A percentile compares a stretch with the other conserved stretches of the same genome.
Evolutionary conservation across 2,888 invertebrate genomes (phyloP).

Genomic region (Dermolepida albohirtum): DNA sequence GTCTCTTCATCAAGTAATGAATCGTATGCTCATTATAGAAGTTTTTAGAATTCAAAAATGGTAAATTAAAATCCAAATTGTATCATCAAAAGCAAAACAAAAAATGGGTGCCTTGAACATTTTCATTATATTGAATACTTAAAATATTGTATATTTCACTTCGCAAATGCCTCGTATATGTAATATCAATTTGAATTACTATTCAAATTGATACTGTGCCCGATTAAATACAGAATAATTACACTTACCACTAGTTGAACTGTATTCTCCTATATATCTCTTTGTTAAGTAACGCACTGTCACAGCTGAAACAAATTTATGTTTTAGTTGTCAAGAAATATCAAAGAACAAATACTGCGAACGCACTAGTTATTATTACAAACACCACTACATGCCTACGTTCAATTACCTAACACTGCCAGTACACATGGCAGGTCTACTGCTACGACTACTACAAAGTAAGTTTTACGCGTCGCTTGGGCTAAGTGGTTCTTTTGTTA

Average conservation of each 20-base stretch:
- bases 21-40: too few relatives aligned
- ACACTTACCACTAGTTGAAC: slow-evolving; percentile 81
- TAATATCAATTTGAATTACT: too few relatives aligned
- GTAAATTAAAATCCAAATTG: too few relatives aligned
- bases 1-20: too few relatives aligned
- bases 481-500: slow-evolving; percentile 16
- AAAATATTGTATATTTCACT: slow-evolving; percentile 3
- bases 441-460: background rate
- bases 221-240: slow-evolving; percentile 3
- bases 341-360: background rate
- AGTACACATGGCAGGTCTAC: background rate
- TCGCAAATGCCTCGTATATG: background rate
- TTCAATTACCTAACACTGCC: background rate
- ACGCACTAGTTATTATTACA: background rate
- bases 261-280: slow-evolving; percentile 84
- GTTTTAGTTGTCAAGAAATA: slow-evolving; percentile 36
- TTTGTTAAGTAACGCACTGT: slow-evolving; percentile 83
- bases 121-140: background rate
- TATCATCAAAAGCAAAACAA: too few relatives aligned
- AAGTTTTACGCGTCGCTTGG: slow-evolving; percentile 4
- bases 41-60: too few relatives aligned
- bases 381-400: background rate
- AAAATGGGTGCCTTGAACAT: background rate
- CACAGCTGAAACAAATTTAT: slow-evolving; percentile 74
- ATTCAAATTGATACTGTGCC: too few relatives aligned